phyloP scores from a whole-genome alignment of 2,888 invertebrate species.

The Apamea sordens region DNA sequence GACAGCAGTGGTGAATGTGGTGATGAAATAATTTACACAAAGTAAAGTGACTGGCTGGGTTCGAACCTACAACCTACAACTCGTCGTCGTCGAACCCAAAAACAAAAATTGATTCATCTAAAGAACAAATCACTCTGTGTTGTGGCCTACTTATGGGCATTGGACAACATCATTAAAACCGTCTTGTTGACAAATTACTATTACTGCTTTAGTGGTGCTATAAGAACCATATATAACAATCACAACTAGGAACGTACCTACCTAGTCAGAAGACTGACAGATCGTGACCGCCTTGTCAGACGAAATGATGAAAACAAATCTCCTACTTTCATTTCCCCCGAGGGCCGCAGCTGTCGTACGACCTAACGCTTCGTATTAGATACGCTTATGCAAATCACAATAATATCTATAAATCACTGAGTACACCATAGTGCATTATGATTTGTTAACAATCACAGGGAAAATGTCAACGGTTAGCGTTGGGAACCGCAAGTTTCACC shows the following conservation, averaged over 20 bases:
- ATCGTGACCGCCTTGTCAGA: conserved; percentile 71
- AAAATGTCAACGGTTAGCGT: conserved; percentile 37
- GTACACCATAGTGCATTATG: conserved; percentile 35
- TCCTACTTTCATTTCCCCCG: conserved; percentile 72
- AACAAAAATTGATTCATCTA: not conserved
- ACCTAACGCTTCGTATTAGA: conserved; percentile 42
- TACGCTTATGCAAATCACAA: conserved; percentile 57
- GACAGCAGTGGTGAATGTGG: too few species aligned
- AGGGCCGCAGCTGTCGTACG: conserved; percentile 50
- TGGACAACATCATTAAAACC: not conserved
- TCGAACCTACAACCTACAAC: too few species aligned
- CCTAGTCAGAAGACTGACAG: conserved; percentile 66
- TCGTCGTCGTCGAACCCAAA: not conserved
- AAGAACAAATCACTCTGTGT: not conserved
- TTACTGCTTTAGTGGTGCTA: not conserved
- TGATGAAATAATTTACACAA: too few species aligned
- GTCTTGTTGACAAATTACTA: conserved; percentile 16
- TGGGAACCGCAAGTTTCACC: conserved; percentile 45
- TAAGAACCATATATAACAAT: conserved; percentile 33
- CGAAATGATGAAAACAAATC: conserved; percentile 68
- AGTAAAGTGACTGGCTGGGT: too few species aligned
- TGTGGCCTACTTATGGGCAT: not conserved
- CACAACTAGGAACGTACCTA: conserved; percentile 41
- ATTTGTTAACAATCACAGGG: conserved; percentile 45
- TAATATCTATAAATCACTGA: conserved; percentile 52